Percentiles rank a stretch among this genome's conserved stretches.
phyloP scores from a whole-genome alignment of 2,888 invertebrate genomes.

The Hypsopygia costalis region DNA sequence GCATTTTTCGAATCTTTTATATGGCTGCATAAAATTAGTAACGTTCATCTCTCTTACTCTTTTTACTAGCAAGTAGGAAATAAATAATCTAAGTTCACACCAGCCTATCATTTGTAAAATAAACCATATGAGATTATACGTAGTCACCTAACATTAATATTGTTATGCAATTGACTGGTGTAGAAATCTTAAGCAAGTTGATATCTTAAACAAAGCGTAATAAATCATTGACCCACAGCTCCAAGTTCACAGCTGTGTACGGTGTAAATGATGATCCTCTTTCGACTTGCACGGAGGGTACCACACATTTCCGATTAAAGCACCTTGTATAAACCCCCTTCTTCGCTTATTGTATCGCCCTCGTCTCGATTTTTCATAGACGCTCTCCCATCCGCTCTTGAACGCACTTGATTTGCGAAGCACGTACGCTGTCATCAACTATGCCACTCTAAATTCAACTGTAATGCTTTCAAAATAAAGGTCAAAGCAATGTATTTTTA shows the following conservation, averaged over 20 bases:
- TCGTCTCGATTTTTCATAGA: conserved; percentile 76
- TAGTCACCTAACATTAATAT: too few relatives aligned
- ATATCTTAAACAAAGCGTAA: too few relatives aligned
- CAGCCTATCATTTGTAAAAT: too few relatives aligned
- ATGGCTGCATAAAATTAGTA: too few relatives aligned
- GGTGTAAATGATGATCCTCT: conserved; percentile 3
- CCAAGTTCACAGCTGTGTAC: background rate
- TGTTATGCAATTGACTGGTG: too few relatives aligned
- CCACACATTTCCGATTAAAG: conserved; percentile 66
- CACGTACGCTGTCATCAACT: conserved; percentile 51
- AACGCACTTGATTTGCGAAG: conserved; percentile 76
- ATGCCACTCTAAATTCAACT: conserved; percentile 39
- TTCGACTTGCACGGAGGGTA: conserved; percentile 1
- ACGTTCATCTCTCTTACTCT: too few relatives aligned
- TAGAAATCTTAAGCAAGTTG: too few relatives aligned
- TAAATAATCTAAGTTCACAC: too few relatives aligned
- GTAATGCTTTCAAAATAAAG: conserved; percentile 34
- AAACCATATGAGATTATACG: too few relatives aligned
- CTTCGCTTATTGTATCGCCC: conserved; percentile 67
- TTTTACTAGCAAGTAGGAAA: too few relatives aligned
- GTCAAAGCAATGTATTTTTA: conserved; percentile 32
- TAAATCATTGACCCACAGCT: conserved; percentile 2
- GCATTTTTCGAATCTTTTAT: too few relatives aligned
- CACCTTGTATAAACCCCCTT: conserved; percentile 56
- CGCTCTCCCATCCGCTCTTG: conserved; percentile 70